Conservation (phyloP, 2,113 vertebrate genomes). For the Phylloscopus trochiloides region DNA sequence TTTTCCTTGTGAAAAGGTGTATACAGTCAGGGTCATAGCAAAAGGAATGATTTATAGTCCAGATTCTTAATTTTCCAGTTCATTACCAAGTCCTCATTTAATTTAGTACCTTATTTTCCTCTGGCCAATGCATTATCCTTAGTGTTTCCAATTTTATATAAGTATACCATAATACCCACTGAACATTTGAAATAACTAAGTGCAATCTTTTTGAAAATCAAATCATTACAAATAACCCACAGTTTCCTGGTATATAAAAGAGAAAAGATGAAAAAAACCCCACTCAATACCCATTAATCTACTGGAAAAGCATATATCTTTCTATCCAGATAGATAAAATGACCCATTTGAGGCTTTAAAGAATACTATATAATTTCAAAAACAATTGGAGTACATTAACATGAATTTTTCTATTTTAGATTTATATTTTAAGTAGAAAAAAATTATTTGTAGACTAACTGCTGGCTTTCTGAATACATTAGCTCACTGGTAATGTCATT, state of each 20-base stretch:
- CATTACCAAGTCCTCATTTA: slow-evolving; percentile 57
- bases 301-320: neutral
- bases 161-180: neutral
- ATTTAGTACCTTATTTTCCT: slow-evolving; percentile 28
- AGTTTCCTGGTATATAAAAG: neutral
- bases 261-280: neutral
- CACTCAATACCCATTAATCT: neutral
- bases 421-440: slow-evolving; percentile 11
- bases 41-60: slow-evolving; percentile 48
- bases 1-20: neutral
- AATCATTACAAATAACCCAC: neutral
- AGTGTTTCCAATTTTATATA: slow-evolving; percentile 23
- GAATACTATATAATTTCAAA: neutral
- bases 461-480: neutral
- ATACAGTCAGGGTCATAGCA: neutral
- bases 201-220: slow-evolving; percentile 16
- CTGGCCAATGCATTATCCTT: slow-evolving; percentile 35
- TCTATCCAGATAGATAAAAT: neutral
- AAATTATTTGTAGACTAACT: neutral
- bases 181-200: slow-evolving; percentile 34
- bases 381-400: neutral
- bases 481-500: neutral
- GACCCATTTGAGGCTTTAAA: neutral
- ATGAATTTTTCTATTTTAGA: neutral
- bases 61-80: slow-evolving; percentile 63